Evolutionary conservation across 2,113 vertebrate species (phyloP), one percentile per base, ranked within the genome.

Genomic region (Barnardius zonarius): DNA sequence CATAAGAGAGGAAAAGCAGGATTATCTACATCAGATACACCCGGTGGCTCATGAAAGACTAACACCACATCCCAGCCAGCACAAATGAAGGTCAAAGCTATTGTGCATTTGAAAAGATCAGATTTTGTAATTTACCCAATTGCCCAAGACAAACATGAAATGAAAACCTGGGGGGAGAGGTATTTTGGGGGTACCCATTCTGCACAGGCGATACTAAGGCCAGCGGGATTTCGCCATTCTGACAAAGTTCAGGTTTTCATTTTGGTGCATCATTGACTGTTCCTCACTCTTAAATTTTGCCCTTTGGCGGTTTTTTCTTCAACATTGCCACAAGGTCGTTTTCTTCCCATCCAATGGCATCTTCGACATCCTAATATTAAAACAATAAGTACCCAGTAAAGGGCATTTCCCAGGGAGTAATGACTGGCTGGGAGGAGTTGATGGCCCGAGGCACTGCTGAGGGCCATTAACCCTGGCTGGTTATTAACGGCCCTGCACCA

Each of bases 371-470:
- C 90, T 83, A 77, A 86, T 87, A 94, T 77, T 93, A 91, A 93
- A 95, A 83, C 92, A 95, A 22, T 92, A 90, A 88, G 44, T 86
- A 88, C 57, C 49, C 72, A 86, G 91, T 77, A 90, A 90, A 94
- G 88, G 88, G 84, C 90, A 97, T 88, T 96, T 97, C 91, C 82
- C 73, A 84, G 88, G 91, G 72, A 97, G 82, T 81, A 97, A 95
- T 96, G 93, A 86, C 90, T 93, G 93, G 55, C 68, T 86, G 89
- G 86, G 93, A 96, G 93, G 88, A 95, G 91, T 90, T 96, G 95
- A 95, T 95, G 86, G 94, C 92, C 92, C 57, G 81, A 96, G 95
- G 96, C 90, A 78, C 88, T 94, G 96, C 96, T 93, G 79, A 93
- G 95, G 75, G 90, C 92, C 86, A 90, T 96, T 96, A 96, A 97